These are phyloP conservation scores for Lasioglossum calceatum DNA, from an alignment of 2,888 invertebrate species.

Conservation along the genomic window DNA sequence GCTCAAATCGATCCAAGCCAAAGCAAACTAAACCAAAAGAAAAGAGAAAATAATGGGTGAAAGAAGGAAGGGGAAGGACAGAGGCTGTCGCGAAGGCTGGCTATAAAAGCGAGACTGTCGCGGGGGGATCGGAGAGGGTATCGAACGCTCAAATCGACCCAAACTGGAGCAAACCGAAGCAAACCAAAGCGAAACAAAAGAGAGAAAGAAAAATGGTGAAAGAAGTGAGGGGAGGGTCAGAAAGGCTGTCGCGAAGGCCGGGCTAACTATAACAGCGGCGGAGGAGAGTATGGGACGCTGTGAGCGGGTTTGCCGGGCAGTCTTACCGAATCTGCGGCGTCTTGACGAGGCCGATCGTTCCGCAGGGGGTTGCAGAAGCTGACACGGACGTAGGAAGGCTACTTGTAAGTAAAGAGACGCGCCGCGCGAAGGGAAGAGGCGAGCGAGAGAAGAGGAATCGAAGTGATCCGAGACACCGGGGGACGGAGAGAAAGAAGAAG, in stretches of 20 bases:
- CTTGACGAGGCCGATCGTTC: slow-evolving; percentile 51
- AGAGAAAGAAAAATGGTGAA: neutral
- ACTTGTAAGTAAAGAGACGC: slow-evolving; percentile 64
- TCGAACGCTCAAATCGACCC: neutral
- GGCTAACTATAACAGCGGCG: slow-evolving; percentile 8
- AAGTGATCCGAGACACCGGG: slow-evolving; percentile 52
- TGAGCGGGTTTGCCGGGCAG: slow-evolving; percentile 6
- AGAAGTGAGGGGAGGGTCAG: neutral
- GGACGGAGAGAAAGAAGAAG: slow-evolving; percentile 22
- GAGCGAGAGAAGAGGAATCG: slow-evolving; percentile 30
- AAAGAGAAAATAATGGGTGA: neutral
- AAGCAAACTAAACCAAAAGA: neutral
- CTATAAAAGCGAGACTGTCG: neutral
- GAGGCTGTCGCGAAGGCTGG: neutral
- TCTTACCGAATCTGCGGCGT: slow-evolving; percentile 53
- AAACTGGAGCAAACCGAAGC: neutral
- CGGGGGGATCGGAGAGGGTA: neutral
- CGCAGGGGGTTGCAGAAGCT: slow-evolving; percentile 64
- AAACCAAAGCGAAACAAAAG: neutral
- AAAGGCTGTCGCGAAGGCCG: neutral
- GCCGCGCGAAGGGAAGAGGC: slow-evolving; percentile 3
- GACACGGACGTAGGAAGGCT: slow-evolving; percentile 61
- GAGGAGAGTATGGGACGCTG: slow-evolving; percentile 23
- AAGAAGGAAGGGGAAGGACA: neutral
- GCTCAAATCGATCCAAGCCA: neutral